Evolutionary conservation across 2,113 vertebrate species (phyloP), one percentile per base, ranked within the genome.

Genomic region (Alouatta palliata): DNA sequence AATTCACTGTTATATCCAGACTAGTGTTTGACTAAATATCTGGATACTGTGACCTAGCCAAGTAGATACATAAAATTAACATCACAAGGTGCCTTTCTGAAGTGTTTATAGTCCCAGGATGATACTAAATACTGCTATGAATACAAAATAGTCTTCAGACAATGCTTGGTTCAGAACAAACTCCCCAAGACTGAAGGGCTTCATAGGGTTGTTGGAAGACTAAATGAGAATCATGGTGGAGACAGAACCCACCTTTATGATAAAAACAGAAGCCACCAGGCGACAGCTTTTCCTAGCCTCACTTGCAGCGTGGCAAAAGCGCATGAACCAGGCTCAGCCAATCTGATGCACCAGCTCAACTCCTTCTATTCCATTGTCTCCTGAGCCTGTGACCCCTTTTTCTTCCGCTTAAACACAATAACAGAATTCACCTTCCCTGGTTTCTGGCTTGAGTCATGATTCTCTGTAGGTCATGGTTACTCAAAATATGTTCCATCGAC

Each of bases 31-130:
- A n/a, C 52, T 76, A 94, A 7, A 25, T 61, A 43, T 27, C 54
- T 27, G 43, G 49, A 20, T 76, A 40, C 45, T 37, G 8, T 58
- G 25, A 16, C 73, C n/a, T 40, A 52, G 23, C 56, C 64, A 82
- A 43, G n/a, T 2, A n/a, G 77, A 85, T 17, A 32, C 30, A 23
- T 43, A 37, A 87, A 68, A 84, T 73, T 37, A 84, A 19, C 47
- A 45, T 75, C 54, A 45, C 11, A 40, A 47, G 37, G 47, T 81
- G 2, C n/a, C 19, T 86, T 27, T 89, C 64, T 77, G 8, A 76
- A 94, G 37, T 9, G 70, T 32, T 81, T 56, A 35, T 17, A 27
- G 95, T 83, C 61, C 81, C 90, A 52, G 11, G n/a, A 83, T 85
- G 70, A 76, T 80, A 17, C 30, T 58, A 73, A 76, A 43, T 7